Conservation (phyloP, 2,888 invertebrate genomes). For the Troides oblongomaculatus region DNA sequence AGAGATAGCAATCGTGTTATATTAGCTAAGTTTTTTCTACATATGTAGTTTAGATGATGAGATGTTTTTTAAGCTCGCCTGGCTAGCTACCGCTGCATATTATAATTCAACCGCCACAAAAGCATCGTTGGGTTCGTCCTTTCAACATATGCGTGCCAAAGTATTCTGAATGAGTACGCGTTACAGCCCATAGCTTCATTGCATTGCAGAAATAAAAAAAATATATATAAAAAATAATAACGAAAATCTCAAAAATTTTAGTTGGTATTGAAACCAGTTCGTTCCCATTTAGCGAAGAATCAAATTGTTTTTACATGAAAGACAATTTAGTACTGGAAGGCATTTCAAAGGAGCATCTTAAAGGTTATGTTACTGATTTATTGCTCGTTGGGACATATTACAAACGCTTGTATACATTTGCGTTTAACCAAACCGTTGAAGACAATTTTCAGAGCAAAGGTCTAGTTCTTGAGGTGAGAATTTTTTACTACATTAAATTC, state of each 20-base stretch:
- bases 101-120: too few species aligned
- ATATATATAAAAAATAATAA: too few species aligned
- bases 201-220: too few species aligned
- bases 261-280: conserved; percentile 81
- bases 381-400: conserved; percentile 69
- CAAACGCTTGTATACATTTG: conserved; percentile 62
- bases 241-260: conserved; percentile 42
- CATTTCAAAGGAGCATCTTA: conserved; percentile 67
- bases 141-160: too few species aligned
- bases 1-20: too few species aligned
- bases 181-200: too few species aligned
- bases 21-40: too few species aligned
- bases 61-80: too few species aligned
- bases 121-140: too few species aligned
- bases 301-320: conserved; percentile 66
- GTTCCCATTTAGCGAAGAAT: conserved; percentile 66
- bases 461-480: conserved; percentile 67
- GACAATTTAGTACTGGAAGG: conserved; percentile 68
- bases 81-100: too few species aligned
- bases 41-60: too few species aligned
- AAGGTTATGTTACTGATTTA: conserved; percentile 58
- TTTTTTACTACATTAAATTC: background rate
- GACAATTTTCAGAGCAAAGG: conserved; percentile 65
- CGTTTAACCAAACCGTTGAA: conserved; percentile 58
- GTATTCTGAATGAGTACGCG: too few species aligned